Conservation (phyloP, 2,113 vertebrate species). For the Xenus cinereus region DNA sequence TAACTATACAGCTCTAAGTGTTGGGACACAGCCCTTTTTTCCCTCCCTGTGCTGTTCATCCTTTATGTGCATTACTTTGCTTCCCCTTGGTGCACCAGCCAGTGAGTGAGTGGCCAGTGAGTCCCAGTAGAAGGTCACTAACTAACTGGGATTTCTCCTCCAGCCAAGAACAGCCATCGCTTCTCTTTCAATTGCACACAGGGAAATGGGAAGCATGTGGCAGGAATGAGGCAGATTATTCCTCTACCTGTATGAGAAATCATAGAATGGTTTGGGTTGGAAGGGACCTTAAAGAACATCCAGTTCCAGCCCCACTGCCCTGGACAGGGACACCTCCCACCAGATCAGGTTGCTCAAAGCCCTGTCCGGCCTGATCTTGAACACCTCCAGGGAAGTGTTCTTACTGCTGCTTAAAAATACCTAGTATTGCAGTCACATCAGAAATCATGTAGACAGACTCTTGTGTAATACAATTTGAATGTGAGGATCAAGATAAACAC, state of each 20-base stretch:
- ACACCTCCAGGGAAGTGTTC: no score
- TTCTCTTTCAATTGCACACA: neutral
- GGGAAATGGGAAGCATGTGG: neutral
- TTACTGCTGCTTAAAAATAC: neutral
- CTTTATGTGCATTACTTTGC: rapidly evolving
- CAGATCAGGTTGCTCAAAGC: no score
- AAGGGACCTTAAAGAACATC: no score
- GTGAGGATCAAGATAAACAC: neutral
- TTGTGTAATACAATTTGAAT: neutral
- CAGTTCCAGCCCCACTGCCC: no score
- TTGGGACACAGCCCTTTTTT: neutral
- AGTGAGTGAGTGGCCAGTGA: no score
- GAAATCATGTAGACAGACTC: neutral
- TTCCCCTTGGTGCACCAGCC: neutral
- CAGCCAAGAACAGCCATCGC: rapidly evolving
- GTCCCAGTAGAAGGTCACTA: neutral
- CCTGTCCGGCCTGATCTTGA: no score
- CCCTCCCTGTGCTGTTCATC: rapidly evolving
- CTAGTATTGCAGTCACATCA: neutral
- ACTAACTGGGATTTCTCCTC: neutral
- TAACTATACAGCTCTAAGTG: neutral
- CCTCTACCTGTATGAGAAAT: neutral
- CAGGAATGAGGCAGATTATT: neutral
- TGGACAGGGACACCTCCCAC: no score
- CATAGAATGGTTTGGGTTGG: no score